A percentile compares a stretch with the other conserved stretches of the same genome.
phyloP scores from a whole-genome alignment of 2,797 vertebrate species.

The Pangasius krempfi region DNA sequence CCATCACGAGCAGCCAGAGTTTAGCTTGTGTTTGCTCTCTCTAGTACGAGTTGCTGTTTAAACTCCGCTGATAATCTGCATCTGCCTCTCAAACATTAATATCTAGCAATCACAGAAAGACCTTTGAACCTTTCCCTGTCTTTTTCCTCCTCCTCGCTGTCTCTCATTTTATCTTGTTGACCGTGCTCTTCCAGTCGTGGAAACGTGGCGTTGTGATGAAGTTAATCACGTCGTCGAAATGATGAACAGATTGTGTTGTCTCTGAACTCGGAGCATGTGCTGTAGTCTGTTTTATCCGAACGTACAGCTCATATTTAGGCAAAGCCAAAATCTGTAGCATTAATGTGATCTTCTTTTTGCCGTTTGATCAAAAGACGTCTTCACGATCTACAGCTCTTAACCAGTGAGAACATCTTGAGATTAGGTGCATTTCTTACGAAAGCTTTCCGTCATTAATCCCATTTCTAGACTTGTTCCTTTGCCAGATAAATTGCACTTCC shows the following conservation, averaged over 20 bases:
- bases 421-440: neutral
- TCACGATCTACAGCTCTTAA: neutral
- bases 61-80: slow-evolving; percentile 24
- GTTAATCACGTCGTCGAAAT: slow-evolving; percentile 1
- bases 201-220: slow-evolving; percentile 14
- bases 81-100: slow-evolving; percentile 44
- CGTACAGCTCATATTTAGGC: neutral
- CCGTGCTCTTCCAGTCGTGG: slow-evolving; percentile 24
- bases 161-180: slow-evolving; percentile 15
- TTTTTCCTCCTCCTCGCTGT: neutral
- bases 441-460: neutral
- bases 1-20: neutral
- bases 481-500: neutral
- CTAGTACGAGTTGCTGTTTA: slow-evolving; percentile 28
- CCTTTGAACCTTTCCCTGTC: slow-evolving; percentile 45
- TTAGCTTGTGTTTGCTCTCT: neutral
- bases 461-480: neutral
- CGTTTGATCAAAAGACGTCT: neutral
- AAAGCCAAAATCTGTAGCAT: neutral
- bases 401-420: neutral
- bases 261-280: neutral
- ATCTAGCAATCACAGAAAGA: slow-evolving; percentile 38
- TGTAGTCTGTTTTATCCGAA: neutral
- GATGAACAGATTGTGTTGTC: neutral
- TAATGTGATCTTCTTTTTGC: neutral